These are phyloP conservation scores for Hexactinellida sp. DNA, from an alignment of 37 sponge, comb jelly and placozoan genomes.

Conservation along the genomic window DNA sequence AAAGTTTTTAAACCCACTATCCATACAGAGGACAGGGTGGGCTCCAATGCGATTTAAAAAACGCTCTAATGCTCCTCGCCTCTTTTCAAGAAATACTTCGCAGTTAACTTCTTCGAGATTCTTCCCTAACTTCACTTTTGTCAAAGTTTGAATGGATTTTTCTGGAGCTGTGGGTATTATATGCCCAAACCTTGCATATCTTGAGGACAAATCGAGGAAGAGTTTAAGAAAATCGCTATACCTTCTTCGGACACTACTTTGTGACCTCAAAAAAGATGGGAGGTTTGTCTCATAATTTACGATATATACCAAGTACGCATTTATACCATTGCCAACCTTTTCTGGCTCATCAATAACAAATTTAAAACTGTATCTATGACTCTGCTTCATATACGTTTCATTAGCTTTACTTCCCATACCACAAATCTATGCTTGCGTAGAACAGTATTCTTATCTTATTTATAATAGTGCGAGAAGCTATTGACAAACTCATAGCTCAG, in stretches of 20 bases:
- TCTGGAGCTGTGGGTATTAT: conserved; percentile 4
- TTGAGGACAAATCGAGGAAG: neutral
- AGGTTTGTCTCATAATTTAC: neutral
- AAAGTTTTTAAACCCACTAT: neutral
- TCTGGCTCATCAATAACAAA: neutral
- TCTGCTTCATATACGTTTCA: neutral
- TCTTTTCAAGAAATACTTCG: neutral
- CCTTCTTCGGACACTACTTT: neutral
- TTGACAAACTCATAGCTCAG: neutral
- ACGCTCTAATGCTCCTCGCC: neutral
- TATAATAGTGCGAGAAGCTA: neutral
- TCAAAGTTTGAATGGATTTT: neutral
- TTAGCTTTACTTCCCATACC: conserved; percentile 1
- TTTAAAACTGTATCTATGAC: neutral
- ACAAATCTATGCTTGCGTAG: no score
- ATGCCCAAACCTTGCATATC: conserved; percentile 2
- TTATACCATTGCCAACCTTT: neutral
- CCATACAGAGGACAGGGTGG: neutral
- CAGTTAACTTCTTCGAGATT: neutral
- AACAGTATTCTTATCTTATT: neutral
- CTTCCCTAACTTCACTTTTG: neutral
- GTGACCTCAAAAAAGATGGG: neutral
- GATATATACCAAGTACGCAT: neutral
- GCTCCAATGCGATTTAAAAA: neutral
- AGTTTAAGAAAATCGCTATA: conserved; percentile 7